phyloP scores from a whole-genome alignment of 1,140 invertebrate genomes.

The Diprion similis region DNA sequence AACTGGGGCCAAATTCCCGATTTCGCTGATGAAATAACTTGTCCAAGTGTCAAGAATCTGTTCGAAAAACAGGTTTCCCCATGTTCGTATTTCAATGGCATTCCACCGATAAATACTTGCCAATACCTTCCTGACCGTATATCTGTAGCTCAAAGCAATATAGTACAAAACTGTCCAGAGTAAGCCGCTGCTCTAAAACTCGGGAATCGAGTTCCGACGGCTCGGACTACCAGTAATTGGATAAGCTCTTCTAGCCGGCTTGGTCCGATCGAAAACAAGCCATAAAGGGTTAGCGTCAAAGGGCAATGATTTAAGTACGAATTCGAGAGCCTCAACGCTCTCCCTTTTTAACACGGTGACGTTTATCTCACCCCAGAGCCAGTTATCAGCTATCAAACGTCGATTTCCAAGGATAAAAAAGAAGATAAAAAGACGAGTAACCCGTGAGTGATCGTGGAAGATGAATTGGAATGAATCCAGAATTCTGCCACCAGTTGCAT shows the following conservation, averaged over 20 bases:
- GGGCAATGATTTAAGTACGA: background rate
- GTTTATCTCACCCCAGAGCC: background rate
- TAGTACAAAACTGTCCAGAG: background rate
- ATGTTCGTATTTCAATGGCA: too few relatives aligned
- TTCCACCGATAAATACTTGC: too few relatives aligned
- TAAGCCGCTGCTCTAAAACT: background rate
- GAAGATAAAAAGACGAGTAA: too few relatives aligned
- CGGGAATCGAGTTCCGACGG: background rate
- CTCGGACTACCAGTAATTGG: slow-evolving; percentile 3
- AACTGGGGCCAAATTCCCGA: too few relatives aligned
- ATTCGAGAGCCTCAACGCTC: background rate
- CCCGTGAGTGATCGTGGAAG: background rate
- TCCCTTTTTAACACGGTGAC: background rate
- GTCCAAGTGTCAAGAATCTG: too few relatives aligned
- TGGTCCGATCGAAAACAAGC: background rate
- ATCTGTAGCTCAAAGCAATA: too few relatives aligned
- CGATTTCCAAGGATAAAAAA: background rate
- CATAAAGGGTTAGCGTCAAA: background rate
- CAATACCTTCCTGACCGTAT: too few relatives aligned
- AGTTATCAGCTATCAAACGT: background rate
- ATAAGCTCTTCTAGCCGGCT: background rate
- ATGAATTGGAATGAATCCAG: background rate
- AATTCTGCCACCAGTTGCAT: background rate
- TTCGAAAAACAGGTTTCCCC: too few relatives aligned
- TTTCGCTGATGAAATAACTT: too few relatives aligned